A percentile compares a stretch with the other conserved stretches of the same genome.
Evolutionary conservation across 2,797 vertebrate genomes (phyloP).

Genomic region (Prunella strophiata): DNA sequence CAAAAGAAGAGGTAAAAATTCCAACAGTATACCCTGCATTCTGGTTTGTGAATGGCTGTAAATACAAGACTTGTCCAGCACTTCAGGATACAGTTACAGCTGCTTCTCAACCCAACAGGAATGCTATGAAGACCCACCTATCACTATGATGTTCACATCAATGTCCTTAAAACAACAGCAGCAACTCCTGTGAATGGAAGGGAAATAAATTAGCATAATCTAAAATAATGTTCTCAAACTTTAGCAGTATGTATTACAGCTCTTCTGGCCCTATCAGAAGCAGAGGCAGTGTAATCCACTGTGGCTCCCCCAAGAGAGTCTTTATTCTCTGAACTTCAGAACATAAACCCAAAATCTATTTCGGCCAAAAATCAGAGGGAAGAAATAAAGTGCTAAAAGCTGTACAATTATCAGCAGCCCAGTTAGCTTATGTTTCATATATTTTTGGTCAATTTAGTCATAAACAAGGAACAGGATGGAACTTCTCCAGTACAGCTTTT

Average conservation of each 20-base stretch:
- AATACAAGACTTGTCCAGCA: not conserved
- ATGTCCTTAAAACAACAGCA: not conserved
- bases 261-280: not conserved
- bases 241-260: fast-evolving
- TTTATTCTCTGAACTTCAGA: not conserved
- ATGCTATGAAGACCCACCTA: not conserved
- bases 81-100: not conserved
- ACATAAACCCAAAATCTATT: not conserved
- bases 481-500: not conserved
- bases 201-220: not conserved
- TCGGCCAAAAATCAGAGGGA: not conserved
- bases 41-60: not conserved
- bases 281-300: not conserved
- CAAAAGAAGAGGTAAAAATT: not conserved
- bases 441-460: not conserved
- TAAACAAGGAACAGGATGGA: not conserved
- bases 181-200: not conserved
- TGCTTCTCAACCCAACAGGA: not conserved
- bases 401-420: not conserved
- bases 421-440: not conserved
- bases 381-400: not conserved
- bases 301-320: fast-evolving
- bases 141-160: not conserved
- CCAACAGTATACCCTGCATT: not conserved
- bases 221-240: not conserved